Conservation (phyloP, 2,888 invertebrate species). For the Eupithecia exiguata region DNA sequence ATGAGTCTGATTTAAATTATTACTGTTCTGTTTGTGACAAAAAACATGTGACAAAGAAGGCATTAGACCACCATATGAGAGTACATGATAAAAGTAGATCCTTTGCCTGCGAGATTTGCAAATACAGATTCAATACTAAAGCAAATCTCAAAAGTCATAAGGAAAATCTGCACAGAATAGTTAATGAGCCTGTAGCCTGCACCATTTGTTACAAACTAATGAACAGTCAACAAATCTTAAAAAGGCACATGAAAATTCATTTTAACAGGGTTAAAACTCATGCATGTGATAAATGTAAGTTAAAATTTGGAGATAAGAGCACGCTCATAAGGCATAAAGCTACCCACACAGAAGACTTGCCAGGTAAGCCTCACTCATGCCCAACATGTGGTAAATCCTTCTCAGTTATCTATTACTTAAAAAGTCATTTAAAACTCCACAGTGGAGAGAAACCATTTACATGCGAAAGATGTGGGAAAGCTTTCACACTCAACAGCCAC, state of each 20-base stretch:
- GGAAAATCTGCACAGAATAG: constrained; percentile 30
- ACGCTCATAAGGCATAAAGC: constrained; percentile 21
- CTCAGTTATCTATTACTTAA: constrained; percentile 31
- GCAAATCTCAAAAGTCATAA: constrained; percentile 31
- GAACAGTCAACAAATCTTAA: constrained; percentile 33
- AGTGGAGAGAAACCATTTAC: constrained; percentile 26
- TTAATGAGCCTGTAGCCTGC: constrained; percentile 23
- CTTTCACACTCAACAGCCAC: constrained; percentile 30
- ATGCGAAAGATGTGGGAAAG: constrained; percentile 29
- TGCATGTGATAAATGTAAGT: constrained; percentile 24
- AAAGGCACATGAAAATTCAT: constrained; percentile 35
- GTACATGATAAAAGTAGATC: constrained; percentile 27
- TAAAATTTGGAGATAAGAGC: constrained; percentile 27
- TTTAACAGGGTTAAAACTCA: constrained; percentile 19
- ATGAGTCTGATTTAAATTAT: constrained; percentile 11
- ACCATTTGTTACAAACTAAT: constrained; percentile 27
- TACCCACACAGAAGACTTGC: constrained; percentile 20
- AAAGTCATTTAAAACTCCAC: constrained; percentile 33
- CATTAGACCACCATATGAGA: constrained; percentile 29
- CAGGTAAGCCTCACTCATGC: constrained; percentile 22
- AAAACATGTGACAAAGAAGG: constrained; percentile 29
- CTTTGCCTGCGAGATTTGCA: constrained; percentile 29
- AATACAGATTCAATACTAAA: constrained; percentile 32
- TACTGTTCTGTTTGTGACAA: constrained; percentile 26
- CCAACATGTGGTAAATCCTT: constrained; percentile 24